A percentile compares a stretch with the other conserved stretches of the same genome.
phyloP scores from a whole-genome alignment of 2,113 vertebrate species.

The Nothocercus julius region DNA sequence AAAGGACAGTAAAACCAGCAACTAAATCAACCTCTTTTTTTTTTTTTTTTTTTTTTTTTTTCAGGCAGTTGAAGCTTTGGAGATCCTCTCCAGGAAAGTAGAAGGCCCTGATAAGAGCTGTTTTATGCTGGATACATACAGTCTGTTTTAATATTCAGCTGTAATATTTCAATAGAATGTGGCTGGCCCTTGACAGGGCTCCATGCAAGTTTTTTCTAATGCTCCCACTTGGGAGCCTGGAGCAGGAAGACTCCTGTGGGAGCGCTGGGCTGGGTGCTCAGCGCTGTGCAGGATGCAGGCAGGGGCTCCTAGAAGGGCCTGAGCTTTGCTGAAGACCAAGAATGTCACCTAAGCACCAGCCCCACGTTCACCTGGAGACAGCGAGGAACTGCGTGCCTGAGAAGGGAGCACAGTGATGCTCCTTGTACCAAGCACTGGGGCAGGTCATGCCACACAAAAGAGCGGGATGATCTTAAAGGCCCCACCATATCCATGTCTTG shows the following conservation, averaged over 20 bases:
- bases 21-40: not conserved
- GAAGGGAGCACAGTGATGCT: accelerated
- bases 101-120: accelerated
- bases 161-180: not conserved
- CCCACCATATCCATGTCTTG: accelerated
- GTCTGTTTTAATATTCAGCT: not conserved
- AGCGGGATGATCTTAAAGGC: not conserved
- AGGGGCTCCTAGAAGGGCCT: not conserved
- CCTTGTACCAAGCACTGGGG: accelerated
- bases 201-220: not conserved
- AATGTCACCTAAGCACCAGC: accelerated
- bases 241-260: not conserved
- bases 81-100: not conserved
- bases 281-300: not conserved
- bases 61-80: accelerated
- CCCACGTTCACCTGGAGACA: not conserved
- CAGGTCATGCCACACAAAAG: accelerated
- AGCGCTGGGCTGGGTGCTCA: accelerated
- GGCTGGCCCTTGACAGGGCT: not conserved
- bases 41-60: not conserved
- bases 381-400: not conserved
- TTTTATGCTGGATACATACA: not conserved
- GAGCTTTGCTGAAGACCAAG: not conserved
- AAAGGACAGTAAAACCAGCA: not conserved
- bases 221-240: not conserved